phyloP scores from a whole-genome alignment of 2,113 vertebrate genomes.

The Erythrolamprus reginae region DNA sequence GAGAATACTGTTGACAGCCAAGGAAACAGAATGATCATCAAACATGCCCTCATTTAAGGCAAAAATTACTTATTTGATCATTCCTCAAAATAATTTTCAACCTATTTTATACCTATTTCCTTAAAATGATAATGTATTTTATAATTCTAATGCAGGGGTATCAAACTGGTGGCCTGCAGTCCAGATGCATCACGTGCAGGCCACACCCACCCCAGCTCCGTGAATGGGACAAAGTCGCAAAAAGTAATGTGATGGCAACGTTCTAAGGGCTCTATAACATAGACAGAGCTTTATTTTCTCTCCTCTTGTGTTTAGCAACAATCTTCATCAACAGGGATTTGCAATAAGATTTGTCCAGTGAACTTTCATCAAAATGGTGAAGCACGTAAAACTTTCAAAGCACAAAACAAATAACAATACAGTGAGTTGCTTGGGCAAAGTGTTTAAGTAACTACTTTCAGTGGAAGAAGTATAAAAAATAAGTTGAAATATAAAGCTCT shows the following conservation, averaged over 20 bases:
- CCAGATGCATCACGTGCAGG: too few relatives aligned
- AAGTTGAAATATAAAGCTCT: constrained; percentile 1
- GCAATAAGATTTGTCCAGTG: not conserved
- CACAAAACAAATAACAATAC: not conserved
- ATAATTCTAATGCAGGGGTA: not conserved
- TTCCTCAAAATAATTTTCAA: too few relatives aligned
- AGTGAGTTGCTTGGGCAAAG: not conserved
- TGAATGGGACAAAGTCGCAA: too few relatives aligned
- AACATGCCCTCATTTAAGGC: not conserved
- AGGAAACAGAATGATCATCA: not conserved
- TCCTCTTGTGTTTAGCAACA: not conserved
- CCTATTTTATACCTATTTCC: not conserved
- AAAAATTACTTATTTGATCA: not conserved
- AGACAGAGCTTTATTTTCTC: not conserved
- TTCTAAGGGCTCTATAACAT: not conserved
- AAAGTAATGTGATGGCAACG: too few relatives aligned
- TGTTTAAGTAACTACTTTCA: not conserved
- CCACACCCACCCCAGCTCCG: too few relatives aligned
- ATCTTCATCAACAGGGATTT: not conserved
- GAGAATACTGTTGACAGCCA: not conserved
- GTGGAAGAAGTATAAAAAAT: not conserved
- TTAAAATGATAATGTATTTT: not conserved
- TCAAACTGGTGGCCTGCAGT: too few relatives aligned
- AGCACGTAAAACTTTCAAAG: not conserved
- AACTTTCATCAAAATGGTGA: not conserved